A percentile compares a stretch with the other conserved stretches of the same genome.
phyloP scores from a whole-genome alignment of 1,140 invertebrate genomes.

The Wiebesia pumilae region DNA sequence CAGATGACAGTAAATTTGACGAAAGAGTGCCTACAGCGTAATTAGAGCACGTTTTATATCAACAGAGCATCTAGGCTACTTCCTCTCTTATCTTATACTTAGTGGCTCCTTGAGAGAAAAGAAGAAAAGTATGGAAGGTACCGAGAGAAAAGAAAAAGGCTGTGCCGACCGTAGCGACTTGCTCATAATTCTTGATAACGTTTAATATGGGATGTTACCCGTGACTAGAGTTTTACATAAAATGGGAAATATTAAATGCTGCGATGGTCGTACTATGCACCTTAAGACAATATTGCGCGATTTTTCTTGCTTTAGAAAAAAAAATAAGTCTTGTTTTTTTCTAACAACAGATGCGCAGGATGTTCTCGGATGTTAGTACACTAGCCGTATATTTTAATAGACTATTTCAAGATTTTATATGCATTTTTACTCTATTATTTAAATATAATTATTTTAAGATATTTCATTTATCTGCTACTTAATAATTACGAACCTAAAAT shows the following conservation, averaged over 20 bases:
- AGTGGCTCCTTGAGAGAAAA: neutral
- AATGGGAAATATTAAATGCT: slow-evolving; percentile 71
- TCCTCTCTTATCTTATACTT: neutral
- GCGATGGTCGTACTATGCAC: slow-evolving; percentile 71
- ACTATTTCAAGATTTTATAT: neutral
- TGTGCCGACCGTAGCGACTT: neutral
- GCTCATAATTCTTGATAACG: slow-evolving; percentile 67
- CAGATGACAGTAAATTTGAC: slow-evolving; percentile 49
- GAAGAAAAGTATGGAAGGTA: neutral
- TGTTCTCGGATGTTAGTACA: slow-evolving; percentile 62
- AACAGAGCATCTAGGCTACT: neutral
- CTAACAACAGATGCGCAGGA: slow-evolving; percentile 69
- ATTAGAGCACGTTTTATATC: slow-evolving; percentile 8
- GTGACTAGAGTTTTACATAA: slow-evolving; percentile 68
- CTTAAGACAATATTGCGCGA: slow-evolving; percentile 61
- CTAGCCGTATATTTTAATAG: slow-evolving; percentile 37
- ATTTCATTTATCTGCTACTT: too few species aligned
- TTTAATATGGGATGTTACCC: slow-evolving; percentile 69
- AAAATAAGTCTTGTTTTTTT: slow-evolving; percentile 51
- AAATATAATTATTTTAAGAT: neutral
- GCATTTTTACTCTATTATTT: neutral
- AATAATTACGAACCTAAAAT: too few species aligned
- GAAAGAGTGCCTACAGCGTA: slow-evolving; percentile 19
- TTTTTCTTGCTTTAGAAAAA: slow-evolving; percentile 58
- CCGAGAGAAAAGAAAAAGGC: neutral